phyloP scores from a whole-genome alignment of 1,140 invertebrate genomes.

The Solenopsis invicta region DNA sequence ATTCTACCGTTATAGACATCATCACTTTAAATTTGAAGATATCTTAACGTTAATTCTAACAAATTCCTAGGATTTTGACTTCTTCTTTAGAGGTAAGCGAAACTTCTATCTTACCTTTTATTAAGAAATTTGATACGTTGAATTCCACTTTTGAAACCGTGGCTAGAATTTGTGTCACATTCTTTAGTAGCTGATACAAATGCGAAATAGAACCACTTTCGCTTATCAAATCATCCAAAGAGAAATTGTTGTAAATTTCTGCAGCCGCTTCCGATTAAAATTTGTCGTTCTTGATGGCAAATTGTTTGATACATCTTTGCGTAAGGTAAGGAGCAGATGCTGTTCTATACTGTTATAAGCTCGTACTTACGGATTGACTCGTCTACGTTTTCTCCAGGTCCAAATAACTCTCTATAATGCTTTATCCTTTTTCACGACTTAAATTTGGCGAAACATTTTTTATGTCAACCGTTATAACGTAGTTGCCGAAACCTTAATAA shows the following conservation, averaged over 20 bases:
- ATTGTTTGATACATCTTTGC: conserved; percentile 65
- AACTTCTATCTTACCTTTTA: not conserved
- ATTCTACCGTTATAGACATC: not conserved
- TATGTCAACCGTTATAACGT: conserved; percentile 5
- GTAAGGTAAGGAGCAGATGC: conserved; percentile 68
- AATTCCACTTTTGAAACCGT: conserved; percentile 50
- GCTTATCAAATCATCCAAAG: conserved; percentile 78
- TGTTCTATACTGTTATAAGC: conserved; percentile 71
- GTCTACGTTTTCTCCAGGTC: conserved; percentile 53
- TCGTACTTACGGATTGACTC: conserved; percentile 49
- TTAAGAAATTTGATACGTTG: not conserved
- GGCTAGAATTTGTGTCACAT: not conserved
- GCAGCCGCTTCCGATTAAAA: conserved; percentile 63
- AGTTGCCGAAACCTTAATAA: not conserved
- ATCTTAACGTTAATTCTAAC: not conserved
- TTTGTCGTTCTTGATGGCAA: conserved; percentile 43
- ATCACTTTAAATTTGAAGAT: not conserved
- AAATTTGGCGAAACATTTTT: conserved; percentile 13
- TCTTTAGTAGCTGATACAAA: not conserved
- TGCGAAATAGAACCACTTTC: conserved; percentile 21
- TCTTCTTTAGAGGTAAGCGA: not conserved
- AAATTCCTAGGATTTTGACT: conserved; percentile 6
- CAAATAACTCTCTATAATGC: conserved; percentile 81
- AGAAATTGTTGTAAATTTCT: conserved; percentile 72
- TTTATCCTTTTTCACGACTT: conserved; percentile 69